phyloP scores from a whole-genome alignment of 2,113 vertebrate species.

The Cariama cristata region DNA sequence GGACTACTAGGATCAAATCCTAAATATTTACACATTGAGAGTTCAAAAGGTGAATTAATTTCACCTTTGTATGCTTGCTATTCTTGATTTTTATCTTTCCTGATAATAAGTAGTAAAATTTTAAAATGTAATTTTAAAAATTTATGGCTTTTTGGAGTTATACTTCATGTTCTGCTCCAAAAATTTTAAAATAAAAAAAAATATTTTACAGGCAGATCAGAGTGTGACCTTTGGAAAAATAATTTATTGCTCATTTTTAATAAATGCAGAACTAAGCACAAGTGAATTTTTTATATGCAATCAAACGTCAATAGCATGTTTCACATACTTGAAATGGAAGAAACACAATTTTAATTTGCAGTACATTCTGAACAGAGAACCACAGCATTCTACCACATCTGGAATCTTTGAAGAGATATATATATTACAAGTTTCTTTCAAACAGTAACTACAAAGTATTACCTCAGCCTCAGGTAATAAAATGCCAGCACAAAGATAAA shows the following conservation, averaged over 20 bases:
- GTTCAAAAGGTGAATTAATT: constrained; percentile 47
- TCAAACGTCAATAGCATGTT: not conserved
- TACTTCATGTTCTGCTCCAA: not conserved
- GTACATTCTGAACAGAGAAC: not conserved
- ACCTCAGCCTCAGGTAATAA: not conserved
- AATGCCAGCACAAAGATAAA: not conserved
- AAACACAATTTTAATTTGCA: not conserved
- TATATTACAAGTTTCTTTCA: not conserved
- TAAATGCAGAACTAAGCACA: not conserved
- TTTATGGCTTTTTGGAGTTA: not conserved
- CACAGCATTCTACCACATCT: not conserved
- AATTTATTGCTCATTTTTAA: not conserved
- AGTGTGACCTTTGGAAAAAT: not conserved
- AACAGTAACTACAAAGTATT: not conserved
- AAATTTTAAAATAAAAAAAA: not conserved
- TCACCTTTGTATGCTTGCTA: not conserved
- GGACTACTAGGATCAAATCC: not conserved
- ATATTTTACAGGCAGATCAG: not conserved
- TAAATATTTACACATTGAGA: not conserved
- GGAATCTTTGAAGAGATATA: not conserved
- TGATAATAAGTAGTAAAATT: not conserved
- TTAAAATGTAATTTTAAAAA: not conserved
- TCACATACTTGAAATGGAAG: not conserved
- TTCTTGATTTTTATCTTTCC: not conserved
- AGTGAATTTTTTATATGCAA: not conserved